phyloP scores from a whole-genome alignment of 2,888 invertebrate species.

The Acanthosepion pharaonis region DNA sequence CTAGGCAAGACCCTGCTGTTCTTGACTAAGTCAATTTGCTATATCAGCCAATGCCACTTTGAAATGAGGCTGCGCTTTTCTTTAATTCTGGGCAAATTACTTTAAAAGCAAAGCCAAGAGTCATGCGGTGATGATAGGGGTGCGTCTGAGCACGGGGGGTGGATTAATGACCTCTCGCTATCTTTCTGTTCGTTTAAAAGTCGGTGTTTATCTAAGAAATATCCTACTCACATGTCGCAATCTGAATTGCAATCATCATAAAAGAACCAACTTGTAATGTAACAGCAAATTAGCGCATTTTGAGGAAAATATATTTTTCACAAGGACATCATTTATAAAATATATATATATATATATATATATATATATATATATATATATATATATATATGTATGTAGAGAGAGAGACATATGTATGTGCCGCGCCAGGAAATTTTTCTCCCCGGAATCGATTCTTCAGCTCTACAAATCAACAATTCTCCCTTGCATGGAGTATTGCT shows the following conservation, averaged over 20 bases:
- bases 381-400: too few species aligned
- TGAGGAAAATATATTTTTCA: too few species aligned
- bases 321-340: too few species aligned
- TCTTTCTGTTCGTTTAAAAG: neutral
- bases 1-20: neutral
- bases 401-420: too few species aligned
- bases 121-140: neutral
- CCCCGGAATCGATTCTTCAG: too few species aligned
- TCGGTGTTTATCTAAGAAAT: neutral
- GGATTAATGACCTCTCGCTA: neutral
- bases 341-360: too few species aligned
- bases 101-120: slow-evolving; percentile 18
- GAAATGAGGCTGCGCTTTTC: neutral
- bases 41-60: neutral
- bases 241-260: neutral
- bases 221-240: neutral
- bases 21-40: neutral
- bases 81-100: neutral
- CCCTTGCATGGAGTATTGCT: too few species aligned
- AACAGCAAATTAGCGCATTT: too few species aligned
- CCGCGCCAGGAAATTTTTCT: too few species aligned
- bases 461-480: too few species aligned
- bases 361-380: too few species aligned
- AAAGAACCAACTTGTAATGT: neutral
- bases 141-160: neutral